Base-by-base conservation (phyloP, 2,888 invertebrate genomes). In the Drosophila algonquin region DNA sequence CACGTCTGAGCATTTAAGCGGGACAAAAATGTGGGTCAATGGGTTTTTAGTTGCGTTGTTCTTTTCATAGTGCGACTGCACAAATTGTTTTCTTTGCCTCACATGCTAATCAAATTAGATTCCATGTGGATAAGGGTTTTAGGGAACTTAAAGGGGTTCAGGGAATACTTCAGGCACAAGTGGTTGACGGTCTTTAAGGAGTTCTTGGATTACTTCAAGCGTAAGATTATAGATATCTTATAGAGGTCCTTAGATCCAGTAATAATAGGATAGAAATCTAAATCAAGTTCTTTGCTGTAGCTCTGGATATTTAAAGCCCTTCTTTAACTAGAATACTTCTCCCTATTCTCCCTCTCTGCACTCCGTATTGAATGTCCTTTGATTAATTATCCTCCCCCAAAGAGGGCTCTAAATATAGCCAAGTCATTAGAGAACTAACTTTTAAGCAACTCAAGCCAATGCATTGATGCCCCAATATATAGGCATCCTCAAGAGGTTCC, bases 21-120 rank as follows among this genome's bases (percentile, higher is more conserved):
- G 61, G 69, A 58, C 70, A 80, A 75, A 76, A 81, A 90, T 83
- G 75, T 89, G 89, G 90, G 87, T 87, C 89, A 89, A 90, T 90
- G 87, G 81, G 77, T 85, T 89, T 87, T 81, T 84, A 81, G 87
- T 89, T 87, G 82, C 73, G 24, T 24, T 24, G 24, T 24, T 24
- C 76, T 77, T 84, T 87, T 81, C 75, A 79, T 81, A 76, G 63
- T 54, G 57, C 65, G 51, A 63, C 56, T 56, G 70, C 48, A 63
- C 73, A 70, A 82, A 67, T 71, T 69, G 72, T 58, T 83, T 54
- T 44, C 51, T 57, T 69, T 12, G 46, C 58, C 50, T 46, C 32
- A 50, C 50, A 45, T 75, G 79, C 69, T 85, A 85, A 81, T 81
- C 82, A 76, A 85, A 79, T 76, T 52, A 52, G 40, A 53, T 58